These are phyloP conservation scores for Cydia pomonella DNA, from an alignment of 1,140 invertebrate genomes.

Conservation along the genomic window DNA sequence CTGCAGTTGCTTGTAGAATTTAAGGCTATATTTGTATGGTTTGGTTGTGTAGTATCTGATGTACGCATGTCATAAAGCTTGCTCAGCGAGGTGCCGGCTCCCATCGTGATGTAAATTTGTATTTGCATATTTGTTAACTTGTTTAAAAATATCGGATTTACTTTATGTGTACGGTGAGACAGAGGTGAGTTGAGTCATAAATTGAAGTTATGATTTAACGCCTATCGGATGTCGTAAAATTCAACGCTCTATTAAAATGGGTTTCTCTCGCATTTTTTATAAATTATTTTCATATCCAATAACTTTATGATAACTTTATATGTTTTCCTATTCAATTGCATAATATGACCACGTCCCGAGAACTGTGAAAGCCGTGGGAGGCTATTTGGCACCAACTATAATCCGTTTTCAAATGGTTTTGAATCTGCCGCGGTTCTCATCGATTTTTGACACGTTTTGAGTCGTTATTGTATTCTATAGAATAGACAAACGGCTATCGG, in stretches of 20 bases:
- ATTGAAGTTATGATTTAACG: slow-evolving; percentile 7
- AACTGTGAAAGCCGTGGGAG: background rate
- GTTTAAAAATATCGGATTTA: slow-evolving; percentile 10
- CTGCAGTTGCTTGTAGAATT: background rate
- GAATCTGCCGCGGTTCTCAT: no score
- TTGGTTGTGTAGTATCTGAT: slow-evolving; percentile 24
- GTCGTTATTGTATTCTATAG: no score
- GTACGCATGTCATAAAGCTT: slow-evolving; percentile 37
- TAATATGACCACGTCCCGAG: no score
- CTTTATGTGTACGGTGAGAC: slow-evolving; percentile 19
- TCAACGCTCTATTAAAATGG: background rate
- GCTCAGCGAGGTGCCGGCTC: slow-evolving; percentile 54
- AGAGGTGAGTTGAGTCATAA: slow-evolving; percentile 1
- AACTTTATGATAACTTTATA: background rate
- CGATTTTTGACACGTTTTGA: no score
- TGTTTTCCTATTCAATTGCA: no score
- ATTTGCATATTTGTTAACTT: slow-evolving; percentile 70
- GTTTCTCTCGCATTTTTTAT: slow-evolving; percentile 4
- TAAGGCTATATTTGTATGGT: slow-evolving; percentile 37
- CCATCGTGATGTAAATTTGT: slow-evolving; percentile 62
- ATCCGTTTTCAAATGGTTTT: no score
- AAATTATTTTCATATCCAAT: background rate
- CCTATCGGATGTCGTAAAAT: slow-evolving; percentile 24
- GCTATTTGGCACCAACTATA: background rate
- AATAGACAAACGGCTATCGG: no score